These are phyloP conservation scores for Caenorhabditis sp. DNA, from an alignment of 2,888 invertebrate species.

Conservation along the genomic window DNA sequence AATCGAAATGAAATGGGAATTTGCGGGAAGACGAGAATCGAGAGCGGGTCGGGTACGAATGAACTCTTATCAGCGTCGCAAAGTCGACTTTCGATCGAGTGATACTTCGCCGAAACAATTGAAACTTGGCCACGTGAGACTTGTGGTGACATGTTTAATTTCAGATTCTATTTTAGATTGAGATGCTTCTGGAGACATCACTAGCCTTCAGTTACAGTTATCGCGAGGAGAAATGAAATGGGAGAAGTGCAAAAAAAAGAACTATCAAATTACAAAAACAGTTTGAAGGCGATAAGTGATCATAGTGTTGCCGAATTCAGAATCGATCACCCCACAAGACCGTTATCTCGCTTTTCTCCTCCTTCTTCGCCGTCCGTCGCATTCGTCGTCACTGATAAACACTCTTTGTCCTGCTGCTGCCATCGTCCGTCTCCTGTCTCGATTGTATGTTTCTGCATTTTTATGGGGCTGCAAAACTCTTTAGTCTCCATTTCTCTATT, in stretches of 20 bases:
- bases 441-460: constrained; percentile 46
- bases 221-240: too few relatives aligned
- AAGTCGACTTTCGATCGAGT: constrained; percentile 48
- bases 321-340: constrained; percentile 57
- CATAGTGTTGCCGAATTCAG: constrained; percentile 47
- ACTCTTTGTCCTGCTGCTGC: constrained; percentile 26
- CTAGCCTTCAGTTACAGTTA: too few relatives aligned
- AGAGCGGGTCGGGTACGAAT: constrained; percentile 25
- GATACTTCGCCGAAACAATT: constrained; percentile 27
- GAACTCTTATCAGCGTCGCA: constrained; percentile 46
- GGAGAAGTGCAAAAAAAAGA: neutral
- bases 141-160: too few relatives aligned
- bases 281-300: constrained; percentile 30
- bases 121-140: constrained; percentile 17
- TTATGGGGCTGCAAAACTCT: constrained; percentile 47
- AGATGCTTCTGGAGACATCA: neutral
- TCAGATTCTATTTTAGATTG: neutral
- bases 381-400: constrained; percentile 38
- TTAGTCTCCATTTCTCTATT: constrained; percentile 18
- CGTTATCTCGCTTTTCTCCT: constrained; percentile 50
- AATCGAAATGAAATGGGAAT: constrained; percentile 4
- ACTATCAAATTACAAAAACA: neutral
- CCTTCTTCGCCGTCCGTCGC: constrained; percentile 8
- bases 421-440: too few relatives aligned
- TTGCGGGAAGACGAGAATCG: constrained; percentile 5